Evolutionary conservation across 2,888 invertebrate genomes (phyloP), one percentile per base, ranked within the genome.

Genomic region (Zhengitettix transpicula): DNA sequence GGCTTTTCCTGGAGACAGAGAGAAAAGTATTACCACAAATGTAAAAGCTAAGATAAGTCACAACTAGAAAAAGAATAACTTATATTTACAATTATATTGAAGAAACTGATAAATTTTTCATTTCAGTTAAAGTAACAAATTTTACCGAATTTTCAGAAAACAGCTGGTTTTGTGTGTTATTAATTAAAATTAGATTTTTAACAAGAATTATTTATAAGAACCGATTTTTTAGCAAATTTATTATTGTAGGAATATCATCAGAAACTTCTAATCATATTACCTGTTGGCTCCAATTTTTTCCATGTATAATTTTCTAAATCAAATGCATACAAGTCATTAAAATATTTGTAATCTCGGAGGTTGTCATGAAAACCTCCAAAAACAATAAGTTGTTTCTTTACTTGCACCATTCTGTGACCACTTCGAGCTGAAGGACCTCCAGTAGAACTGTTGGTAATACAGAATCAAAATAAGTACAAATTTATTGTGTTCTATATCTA

Each of bases 291-390:
- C 56, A 94, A 68, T 70, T 85, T 85, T 2, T 73, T 77, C 95
- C 95, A 96, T 0, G 76, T 76, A 67, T 90, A 83, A 0, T 81
- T 81, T 68, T 90, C 89, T 65, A 89, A 73, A 66, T 89, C 84
- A 74, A 96, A 95, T 42, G 82, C 72, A 72, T 89, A 80, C 1
- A 92, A 71, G 71, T 96, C 96, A 71, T 94, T 94, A 71, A 82
- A 91, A 75, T 95, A 96, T 66, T 85, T 85, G 71, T 87, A 93
- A 62, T 89, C 87, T 60, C 89, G 78, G 1, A 87, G 80, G 71
- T 91, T 94, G 73, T 96, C 95, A 68, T 88, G 83, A 73, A 93
- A 96, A 1, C 96, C 96, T 0, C 95, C 95, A 76, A 95, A 95
- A 9, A 95, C 76, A 63, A 91, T 75, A 1, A 96, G 72, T 67